These are phyloP conservation scores for Proterorhinus semilunaris DNA, from an alignment of 2,113 vertebrate genomes.

Conservation along the genomic window DNA sequence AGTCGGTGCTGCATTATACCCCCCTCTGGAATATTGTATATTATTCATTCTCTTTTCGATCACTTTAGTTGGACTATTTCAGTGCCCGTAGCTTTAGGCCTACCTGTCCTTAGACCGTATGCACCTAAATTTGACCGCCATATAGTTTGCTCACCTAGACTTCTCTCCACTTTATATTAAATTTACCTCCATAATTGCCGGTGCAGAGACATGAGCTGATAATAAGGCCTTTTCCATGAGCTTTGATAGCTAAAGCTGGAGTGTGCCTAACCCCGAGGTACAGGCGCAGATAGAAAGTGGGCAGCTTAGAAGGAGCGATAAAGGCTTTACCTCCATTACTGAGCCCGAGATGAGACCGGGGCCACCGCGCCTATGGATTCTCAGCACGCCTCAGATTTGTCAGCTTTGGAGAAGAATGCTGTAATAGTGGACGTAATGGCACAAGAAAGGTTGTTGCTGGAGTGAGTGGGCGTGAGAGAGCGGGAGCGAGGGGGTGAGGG, in stretches of 20 bases:
- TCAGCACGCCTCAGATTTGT: slow-evolving; percentile 56
- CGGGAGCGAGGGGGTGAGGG: slow-evolving; percentile 33
- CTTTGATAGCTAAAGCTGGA: slow-evolving; percentile 35
- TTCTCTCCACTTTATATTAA: slow-evolving; percentile 20
- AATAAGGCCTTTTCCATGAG: slow-evolving; percentile 42
- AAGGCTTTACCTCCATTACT: slow-evolving; percentile 55
- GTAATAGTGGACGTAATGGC: slow-evolving; percentile 69
- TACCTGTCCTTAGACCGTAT: not conserved
- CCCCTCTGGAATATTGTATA: too few relatives aligned
- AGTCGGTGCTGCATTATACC: too few relatives aligned
- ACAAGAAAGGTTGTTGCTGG: slow-evolving; percentile 46
- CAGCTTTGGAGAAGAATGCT: slow-evolving; percentile 60
- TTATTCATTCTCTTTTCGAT: not conserved
- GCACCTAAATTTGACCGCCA: not conserved
- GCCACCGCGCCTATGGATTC: slow-evolving; percentile 53
- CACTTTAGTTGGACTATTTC: not conserved
- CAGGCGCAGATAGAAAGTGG: slow-evolving; percentile 24
- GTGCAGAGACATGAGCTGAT: slow-evolving; percentile 56
- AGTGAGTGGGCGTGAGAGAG: slow-evolving; percentile 26
- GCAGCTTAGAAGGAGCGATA: slow-evolving; percentile 42
- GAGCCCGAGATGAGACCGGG: slow-evolving; percentile 32
- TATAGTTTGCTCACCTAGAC: slow-evolving; percentile 1
- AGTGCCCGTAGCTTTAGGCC: not conserved
- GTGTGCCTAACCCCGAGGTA: slow-evolving; percentile 43
- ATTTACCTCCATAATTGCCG: slow-evolving; percentile 64